Percentiles rank a stretch among this genome's conserved stretches.
Conservation (phyloP, 2,113 vertebrate species). For the Lipophrys pholis region DNA sequence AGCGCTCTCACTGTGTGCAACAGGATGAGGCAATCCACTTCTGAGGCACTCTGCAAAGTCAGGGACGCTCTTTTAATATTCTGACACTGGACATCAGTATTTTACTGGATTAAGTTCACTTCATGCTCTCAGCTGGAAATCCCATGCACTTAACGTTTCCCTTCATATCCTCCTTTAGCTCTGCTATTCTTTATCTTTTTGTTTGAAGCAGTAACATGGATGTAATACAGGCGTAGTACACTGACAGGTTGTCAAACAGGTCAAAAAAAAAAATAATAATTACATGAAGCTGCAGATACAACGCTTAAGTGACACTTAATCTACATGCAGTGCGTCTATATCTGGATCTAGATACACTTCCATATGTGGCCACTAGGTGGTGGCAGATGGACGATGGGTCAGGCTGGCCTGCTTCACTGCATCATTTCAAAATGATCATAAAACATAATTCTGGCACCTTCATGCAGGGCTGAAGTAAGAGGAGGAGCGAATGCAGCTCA, state of each 20-base stretch:
- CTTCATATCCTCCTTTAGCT: background rate
- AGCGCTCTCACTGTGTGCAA: background rate
- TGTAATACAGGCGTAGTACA: slow-evolving; percentile 15
- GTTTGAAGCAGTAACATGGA: too few relatives aligned
- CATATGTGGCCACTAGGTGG: slow-evolving; percentile 69
- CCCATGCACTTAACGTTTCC: background rate
- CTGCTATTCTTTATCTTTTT: background rate
- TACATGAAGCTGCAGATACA: slow-evolving; percentile 33
- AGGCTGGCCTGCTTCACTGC: background rate
- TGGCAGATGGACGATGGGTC: slow-evolving; percentile 38
- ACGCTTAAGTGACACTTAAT: slow-evolving; percentile 33
- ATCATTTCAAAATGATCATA: slow-evolving; percentile 29
- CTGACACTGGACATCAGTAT: background rate
- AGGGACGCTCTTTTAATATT: background rate
- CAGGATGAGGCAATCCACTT: slow-evolving; percentile 1
- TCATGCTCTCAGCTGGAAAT: background rate
- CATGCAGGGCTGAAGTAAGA: too few relatives aligned
- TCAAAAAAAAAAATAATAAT: slow-evolving; percentile 4
- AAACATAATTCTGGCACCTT: background rate
- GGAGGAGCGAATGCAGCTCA: too few relatives aligned
- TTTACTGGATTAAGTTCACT: background rate
- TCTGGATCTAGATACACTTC: slow-evolving; percentile 3
- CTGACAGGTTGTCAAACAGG: too few relatives aligned
- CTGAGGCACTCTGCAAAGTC: background rate
- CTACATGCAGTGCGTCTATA: background rate